A percentile compares a stretch with the other conserved stretches of the same genome.
Evolutionary conservation across 2,888 invertebrate genomes (phyloP).

Genomic region (Tiliacea aurago): DNA sequence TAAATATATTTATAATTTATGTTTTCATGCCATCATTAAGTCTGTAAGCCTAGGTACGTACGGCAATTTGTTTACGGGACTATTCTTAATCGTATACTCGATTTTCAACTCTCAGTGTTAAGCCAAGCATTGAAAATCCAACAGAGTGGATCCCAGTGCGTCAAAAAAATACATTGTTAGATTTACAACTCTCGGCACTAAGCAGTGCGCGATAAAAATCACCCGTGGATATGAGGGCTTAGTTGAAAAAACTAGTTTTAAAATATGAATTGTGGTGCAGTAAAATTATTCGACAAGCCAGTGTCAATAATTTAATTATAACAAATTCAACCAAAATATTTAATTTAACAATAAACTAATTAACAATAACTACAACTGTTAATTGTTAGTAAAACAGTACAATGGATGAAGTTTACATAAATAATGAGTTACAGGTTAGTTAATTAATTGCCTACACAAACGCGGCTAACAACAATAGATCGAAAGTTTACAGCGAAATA

Average conservation of each 20-base stretch:
- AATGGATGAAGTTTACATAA: slow-evolving; percentile 17
- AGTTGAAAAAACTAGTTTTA: not conserved
- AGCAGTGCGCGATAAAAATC: no score
- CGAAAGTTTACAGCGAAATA: slow-evolving; percentile 39
- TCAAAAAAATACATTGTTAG: no score
- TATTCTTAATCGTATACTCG: no score
- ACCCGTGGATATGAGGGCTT: no score
- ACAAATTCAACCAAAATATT: not conserved
- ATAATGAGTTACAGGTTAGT: slow-evolving; percentile 21
- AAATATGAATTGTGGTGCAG: not conserved
- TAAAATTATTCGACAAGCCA: not conserved
- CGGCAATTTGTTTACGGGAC: no score
- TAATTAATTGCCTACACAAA: slow-evolving; percentile 27
- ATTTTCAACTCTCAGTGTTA: no score
- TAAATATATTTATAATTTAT: no score
- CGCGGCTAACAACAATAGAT: slow-evolving; percentile 34
- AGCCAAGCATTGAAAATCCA: no score
- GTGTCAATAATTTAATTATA: not conserved
- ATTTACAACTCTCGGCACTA: no score
- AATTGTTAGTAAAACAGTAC: slow-evolving; percentile 7
- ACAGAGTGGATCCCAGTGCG: no score
- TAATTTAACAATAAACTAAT: slow-evolving; percentile 2
- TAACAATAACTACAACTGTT: not conserved
- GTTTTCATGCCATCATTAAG: not conserved
- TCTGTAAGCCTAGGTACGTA: no score